A percentile compares a stretch with the other conserved stretches of the same genome.
Evolutionary conservation across 2,888 invertebrate species (phyloP).

Genomic region (Drosophila austrosaltans): DNA sequence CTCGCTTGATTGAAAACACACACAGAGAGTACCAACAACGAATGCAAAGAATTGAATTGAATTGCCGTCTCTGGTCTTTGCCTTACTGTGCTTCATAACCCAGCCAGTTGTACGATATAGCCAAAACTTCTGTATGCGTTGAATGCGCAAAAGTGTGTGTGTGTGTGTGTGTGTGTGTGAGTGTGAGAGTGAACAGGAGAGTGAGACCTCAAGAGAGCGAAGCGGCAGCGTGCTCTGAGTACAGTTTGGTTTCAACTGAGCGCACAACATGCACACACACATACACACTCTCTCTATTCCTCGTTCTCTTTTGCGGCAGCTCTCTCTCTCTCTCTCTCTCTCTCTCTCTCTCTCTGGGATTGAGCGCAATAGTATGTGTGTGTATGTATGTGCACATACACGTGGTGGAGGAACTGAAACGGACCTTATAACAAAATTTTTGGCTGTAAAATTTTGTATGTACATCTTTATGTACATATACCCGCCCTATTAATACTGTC

Average conservation of each 20-base stretch:
- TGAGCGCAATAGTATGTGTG: slow-evolving; percentile 25
- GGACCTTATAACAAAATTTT: slow-evolving; percentile 62
- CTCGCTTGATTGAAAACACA: slow-evolving; percentile 81
- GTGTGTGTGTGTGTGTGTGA: slow-evolving; percentile 21
- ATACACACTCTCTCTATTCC: background rate
- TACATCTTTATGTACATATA: slow-evolving; percentile 34
- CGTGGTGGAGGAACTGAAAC: slow-evolving; percentile 68
- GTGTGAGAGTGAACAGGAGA: slow-evolving; percentile 37
- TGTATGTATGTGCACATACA: slow-evolving; percentile 63
- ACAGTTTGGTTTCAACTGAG: slow-evolving; percentile 45
- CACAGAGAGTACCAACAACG: slow-evolving; percentile 82
- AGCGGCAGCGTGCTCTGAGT: slow-evolving; percentile 45
- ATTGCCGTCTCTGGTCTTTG: slow-evolving; percentile 79
- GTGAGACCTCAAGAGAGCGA: slow-evolving; percentile 16
- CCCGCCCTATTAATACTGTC: slow-evolving; percentile 4
- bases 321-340: slow-evolving; percentile 12
- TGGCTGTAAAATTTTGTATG: slow-evolving; percentile 47
- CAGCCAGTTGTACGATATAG: slow-evolving; percentile 55
- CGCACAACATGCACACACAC: background rate
- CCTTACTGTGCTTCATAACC: slow-evolving; percentile 67
- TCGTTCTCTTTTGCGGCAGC: background rate
- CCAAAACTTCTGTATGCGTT: slow-evolving; percentile 71
- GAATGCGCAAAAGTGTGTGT: slow-evolving; percentile 65
- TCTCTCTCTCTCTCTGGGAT: slow-evolving; percentile 44
- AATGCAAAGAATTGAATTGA: slow-evolving; percentile 82